Percentiles rank a stretch among this genome's conserved stretches.
phyloP scores from a whole-genome alignment of 2,797 vertebrate species.

The Sylvilagus floridanus region DNA sequence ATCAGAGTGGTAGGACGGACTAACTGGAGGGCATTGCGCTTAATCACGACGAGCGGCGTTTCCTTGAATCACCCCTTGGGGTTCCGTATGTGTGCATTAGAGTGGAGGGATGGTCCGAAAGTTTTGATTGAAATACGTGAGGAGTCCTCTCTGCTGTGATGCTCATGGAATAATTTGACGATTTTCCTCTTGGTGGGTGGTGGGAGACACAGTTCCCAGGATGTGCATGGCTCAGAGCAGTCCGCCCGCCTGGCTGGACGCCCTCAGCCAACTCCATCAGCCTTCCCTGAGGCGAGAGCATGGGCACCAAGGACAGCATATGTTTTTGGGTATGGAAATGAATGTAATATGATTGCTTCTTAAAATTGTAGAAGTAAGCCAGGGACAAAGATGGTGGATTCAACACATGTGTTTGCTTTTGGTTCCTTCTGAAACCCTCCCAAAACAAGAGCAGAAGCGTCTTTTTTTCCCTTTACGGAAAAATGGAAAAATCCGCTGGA shows the following conservation, averaged over 20 bases:
- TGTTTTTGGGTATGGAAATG: conserved; percentile 4
- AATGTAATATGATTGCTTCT: not conserved
- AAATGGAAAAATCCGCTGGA: not conserved
- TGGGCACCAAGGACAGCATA: not conserved
- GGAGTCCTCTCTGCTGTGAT: not conserved
- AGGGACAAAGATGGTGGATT: not conserved
- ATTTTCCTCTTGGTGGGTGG: not conserved
- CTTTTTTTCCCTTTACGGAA: not conserved
- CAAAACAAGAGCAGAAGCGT: conserved; percentile 11
- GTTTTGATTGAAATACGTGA: conserved; percentile 31
- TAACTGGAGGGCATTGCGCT: conserved; percentile 19
- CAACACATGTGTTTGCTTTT: conserved; percentile 22
- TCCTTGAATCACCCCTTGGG: conserved; percentile 55
- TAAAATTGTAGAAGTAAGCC: conserved; percentile 26
- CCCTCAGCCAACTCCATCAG: not conserved
- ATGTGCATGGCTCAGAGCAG: not conserved
- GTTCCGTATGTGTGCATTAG: not conserved
- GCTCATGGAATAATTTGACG: conserved; percentile 26
- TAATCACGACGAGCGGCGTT: conserved; percentile 23
- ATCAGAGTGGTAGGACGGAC: conserved; percentile 37
- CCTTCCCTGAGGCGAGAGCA: not conserved
- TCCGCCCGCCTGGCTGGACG: not conserved
- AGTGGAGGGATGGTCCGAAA: conserved; percentile 36
- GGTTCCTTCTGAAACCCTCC: not conserved
- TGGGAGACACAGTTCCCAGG: not conserved